phyloP scores from a whole-genome alignment of 1,140 invertebrate genomes.

The Drosophila watanabei region DNA sequence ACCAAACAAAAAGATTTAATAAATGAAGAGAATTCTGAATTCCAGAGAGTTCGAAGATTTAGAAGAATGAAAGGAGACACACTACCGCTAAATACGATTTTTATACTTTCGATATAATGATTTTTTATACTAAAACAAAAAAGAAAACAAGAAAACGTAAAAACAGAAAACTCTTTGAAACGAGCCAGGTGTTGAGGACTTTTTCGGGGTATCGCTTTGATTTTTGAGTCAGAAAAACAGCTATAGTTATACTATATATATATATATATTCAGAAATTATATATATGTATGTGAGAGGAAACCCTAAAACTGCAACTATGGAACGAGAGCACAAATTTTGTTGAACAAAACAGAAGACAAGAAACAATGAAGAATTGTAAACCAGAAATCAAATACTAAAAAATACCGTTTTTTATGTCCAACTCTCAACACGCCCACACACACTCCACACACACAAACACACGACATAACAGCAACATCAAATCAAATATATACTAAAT shows the following conservation, averaged over 20 bases:
- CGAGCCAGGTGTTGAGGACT: slow-evolving; percentile 42
- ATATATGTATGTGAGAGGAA: slow-evolving; percentile 48
- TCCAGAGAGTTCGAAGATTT: slow-evolving; percentile 42
- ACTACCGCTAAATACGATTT: slow-evolving; percentile 82
- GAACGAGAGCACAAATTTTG: slow-evolving; percentile 85
- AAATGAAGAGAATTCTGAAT: slow-evolving; percentile 37
- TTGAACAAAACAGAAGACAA: slow-evolving; percentile 56
- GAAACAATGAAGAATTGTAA: slow-evolving; percentile 28
- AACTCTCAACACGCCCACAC: slow-evolving; percentile 45
- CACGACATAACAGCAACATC: slow-evolving; percentile 42
- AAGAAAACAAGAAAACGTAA: slow-evolving; percentile 60
- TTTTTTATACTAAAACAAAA: slow-evolving; percentile 78
- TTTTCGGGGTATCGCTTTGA: slow-evolving; percentile 68
- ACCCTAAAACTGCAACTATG: slow-evolving; percentile 80
- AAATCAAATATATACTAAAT: slow-evolving; percentile 72
- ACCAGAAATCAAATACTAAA: slow-evolving; percentile 59
- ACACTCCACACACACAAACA: slow-evolving; percentile 36
- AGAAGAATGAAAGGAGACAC: slow-evolving; percentile 22
- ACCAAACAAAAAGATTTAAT: slow-evolving; percentile 53
- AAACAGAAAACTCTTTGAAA: slow-evolving; percentile 64
- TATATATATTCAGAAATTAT: slow-evolving; percentile 39
- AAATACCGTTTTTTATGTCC: slow-evolving; percentile 49
- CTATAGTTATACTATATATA: slow-evolving; percentile 56
- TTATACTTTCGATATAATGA: slow-evolving; percentile 84
- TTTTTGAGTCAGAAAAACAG: slow-evolving; percentile 54